Evolutionary conservation across 1,140 invertebrate genomes (phyloP).

Genomic region (Alviniconcha marisindica): DNA sequence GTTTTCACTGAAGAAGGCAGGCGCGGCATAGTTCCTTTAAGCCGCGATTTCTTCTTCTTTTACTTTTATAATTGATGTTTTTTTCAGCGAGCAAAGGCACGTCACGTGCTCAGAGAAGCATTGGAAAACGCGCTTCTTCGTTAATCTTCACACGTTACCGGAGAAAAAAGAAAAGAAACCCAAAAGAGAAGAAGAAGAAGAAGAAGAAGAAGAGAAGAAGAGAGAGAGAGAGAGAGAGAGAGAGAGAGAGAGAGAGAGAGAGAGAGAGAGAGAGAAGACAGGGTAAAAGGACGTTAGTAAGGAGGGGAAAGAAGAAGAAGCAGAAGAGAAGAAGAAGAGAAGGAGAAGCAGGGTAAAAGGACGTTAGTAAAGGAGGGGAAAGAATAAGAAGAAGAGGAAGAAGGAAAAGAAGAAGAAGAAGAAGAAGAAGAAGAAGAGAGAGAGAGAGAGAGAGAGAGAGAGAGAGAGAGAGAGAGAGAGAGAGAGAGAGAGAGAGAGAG

Average conservation of each 20-base stretch:
- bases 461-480: too few relatives aligned
- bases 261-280: conserved; percentile 1
- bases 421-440: conserved; percentile 16
- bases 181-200: too few relatives aligned
- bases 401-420: conserved; percentile 28
- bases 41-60: too few relatives aligned
- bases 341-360: background rate
- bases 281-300: background rate
- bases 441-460: background rate
- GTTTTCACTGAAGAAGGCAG: too few relatives aligned
- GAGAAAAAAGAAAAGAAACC: too few relatives aligned
- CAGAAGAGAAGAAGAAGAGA: background rate
- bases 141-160: too few relatives aligned
- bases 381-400: background rate
- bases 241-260: conserved; percentile 24
- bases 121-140: too few relatives aligned
- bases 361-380: background rate
- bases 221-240: conserved; percentile 1
- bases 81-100: too few relatives aligned
- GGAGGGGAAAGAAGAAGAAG: background rate
- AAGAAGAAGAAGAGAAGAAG: too few relatives aligned
- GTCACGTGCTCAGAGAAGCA: too few relatives aligned
- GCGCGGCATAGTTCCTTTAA: too few relatives aligned
- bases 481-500: background rate
- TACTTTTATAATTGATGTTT: too few relatives aligned